These are phyloP conservation scores for Nipponia nippon DNA, from an alignment of 2,113 vertebrate species.

Conservation along the genomic window DNA sequence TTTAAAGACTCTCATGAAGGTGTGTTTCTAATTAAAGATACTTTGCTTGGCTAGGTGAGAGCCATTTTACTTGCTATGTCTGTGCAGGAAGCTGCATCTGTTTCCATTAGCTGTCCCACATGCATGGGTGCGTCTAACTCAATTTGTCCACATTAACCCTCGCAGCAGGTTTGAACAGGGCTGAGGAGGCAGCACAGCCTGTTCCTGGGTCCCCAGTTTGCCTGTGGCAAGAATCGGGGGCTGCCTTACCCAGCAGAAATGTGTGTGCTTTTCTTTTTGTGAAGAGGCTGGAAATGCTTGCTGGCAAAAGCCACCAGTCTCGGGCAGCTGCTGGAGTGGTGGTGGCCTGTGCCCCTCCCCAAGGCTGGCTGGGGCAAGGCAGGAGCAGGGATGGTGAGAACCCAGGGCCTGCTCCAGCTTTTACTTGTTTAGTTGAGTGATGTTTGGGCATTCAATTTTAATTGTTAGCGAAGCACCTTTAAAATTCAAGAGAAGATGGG, in stretches of 20 bases:
- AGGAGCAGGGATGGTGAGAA: not conserved
- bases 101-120: not conserved
- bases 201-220: not conserved
- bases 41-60: not conserved
- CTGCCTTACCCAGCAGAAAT: not conserved
- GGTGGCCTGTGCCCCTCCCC: not conserved
- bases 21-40: not conserved
- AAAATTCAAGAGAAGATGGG: not conserved
- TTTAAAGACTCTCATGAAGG: not conserved
- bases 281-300: not conserved
- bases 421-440: not conserved
- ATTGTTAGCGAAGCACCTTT: not conserved
- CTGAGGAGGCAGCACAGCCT: not conserved
- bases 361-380: not conserved
- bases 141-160: rapidly evolving
- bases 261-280: not conserved
- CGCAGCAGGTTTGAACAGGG: not conserved
- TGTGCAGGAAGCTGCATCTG: not conserved
- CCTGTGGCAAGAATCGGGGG: not conserved
- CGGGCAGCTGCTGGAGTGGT: not conserved
- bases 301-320: not conserved
- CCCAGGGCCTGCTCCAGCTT: not conserved
- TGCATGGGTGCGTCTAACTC: not conserved
- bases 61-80: not conserved
- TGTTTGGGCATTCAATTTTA: not conserved